Base-by-base conservation (phyloP, 1,140 invertebrate genomes). In the Drosophila takahashii region DNA sequence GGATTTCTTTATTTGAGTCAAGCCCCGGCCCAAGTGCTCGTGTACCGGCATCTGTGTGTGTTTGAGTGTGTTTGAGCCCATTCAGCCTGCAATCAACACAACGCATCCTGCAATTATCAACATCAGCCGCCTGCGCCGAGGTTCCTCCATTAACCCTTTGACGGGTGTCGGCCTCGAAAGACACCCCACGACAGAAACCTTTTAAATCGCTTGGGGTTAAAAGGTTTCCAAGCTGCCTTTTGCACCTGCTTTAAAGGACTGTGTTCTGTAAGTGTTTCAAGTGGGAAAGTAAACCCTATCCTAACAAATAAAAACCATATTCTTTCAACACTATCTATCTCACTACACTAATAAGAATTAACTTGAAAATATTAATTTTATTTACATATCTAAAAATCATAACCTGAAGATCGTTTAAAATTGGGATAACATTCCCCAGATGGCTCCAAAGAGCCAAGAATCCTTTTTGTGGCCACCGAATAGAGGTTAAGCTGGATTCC, bases 1-100 rank as follows among this genome's bases (percentile, higher is more conserved):
- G 84, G 84, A 89, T 62, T 87, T 89, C 84, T 87, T 87, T 89
- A 89, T 89, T 89, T 89, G 64, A 84, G 84, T 89, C 84, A 89
- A 89, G 84, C 70, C 69, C 69, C 47, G 67, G 83, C 62, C 70
- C 66, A 69, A 85, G 81, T 85, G 58, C 51, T 72, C 29, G 52
- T 39, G 27, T 54, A 52, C 11, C 11, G 22, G 37, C 52, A 34
- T 41, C 26, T 47, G 32, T 48, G 54, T 54, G 44, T 27, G 41
- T 44, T 22, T 22, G 22, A 22, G 39, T 47, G 16, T 44, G 58
- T 58, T 36, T 37, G 26, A 61, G 66, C 58, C 65, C 74, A 75
- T 86, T 86, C 75, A 86, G 81, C 74, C 62, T 73, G 79, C 79
- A 87, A 89, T 84, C 84, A 87, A 71, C 79, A 70, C 84, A 87